Conservation (phyloP, 2,797 vertebrate species). For the Sebastes ruberrimus region DNA sequence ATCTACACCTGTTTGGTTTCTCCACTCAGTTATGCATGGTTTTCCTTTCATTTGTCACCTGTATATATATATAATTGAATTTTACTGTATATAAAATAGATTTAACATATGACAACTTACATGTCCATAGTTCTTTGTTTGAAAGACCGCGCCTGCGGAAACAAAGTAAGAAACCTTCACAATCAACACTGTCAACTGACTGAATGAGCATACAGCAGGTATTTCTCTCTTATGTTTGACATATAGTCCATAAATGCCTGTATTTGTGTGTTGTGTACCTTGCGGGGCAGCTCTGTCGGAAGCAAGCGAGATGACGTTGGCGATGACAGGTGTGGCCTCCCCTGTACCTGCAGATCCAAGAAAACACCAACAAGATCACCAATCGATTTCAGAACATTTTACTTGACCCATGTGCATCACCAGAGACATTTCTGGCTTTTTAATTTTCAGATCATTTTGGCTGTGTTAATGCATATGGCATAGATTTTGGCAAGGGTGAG, state of each 20-base stretch:
- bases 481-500: neutral
- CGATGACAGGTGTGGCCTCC: constrained; percentile 92
- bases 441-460: neutral
- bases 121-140: constrained; percentile 86
- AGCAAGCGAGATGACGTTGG: constrained; percentile 94
- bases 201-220: neutral
- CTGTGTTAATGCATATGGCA: neutral
- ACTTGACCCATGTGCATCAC: neutral
- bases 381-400: neutral
- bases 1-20: neutral
- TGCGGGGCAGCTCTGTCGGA: constrained; percentile 84
- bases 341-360: constrained; percentile 39
- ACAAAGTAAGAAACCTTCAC: neutral
- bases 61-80: neutral
- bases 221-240: fast-evolving
- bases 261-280: constrained; percentile 75
- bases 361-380: neutral
- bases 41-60: too few species aligned
- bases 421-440: neutral
- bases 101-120: constrained; percentile 78
- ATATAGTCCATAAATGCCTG: neutral
- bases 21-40: too few species aligned
- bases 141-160: constrained; percentile 82
- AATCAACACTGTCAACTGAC: neutral
- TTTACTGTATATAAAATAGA: neutral